phyloP scores from a whole-genome alignment of 2,888 invertebrate genomes.

The Eristalis intricaria region DNA sequence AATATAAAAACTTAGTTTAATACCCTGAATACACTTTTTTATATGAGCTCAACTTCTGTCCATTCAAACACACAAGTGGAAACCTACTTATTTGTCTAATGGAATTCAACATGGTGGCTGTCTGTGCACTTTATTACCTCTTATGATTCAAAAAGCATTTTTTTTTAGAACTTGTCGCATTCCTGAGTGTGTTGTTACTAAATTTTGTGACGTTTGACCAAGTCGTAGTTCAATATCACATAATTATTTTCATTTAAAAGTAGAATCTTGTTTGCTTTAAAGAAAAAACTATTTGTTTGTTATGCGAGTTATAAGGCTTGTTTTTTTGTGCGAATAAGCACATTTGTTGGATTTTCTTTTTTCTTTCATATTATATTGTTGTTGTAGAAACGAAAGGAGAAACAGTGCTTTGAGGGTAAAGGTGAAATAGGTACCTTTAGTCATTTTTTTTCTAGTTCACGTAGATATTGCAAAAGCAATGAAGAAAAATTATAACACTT shows the following conservation, averaged over 20 bases:
- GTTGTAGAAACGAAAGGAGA: constrained; percentile 4
- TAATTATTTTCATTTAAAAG: constrained; percentile 12
- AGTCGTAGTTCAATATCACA: constrained; percentile 24
- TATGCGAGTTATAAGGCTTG: background rate
- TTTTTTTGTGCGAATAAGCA: constrained; percentile 7
- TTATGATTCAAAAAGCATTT: constrained; percentile 38
- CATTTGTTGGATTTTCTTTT: background rate
- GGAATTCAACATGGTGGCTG: constrained; percentile 60
- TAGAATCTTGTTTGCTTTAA: background rate
- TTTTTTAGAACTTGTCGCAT: constrained; percentile 67
- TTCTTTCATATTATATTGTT: background rate
- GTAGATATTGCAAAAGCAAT: constrained; percentile 4
- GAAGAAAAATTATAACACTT: constrained; percentile 24
- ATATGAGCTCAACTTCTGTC: background rate
- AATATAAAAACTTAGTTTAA: no score
- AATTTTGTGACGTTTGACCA: constrained; percentile 57
- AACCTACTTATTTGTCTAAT: constrained; percentile 18
- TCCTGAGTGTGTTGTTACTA: constrained; percentile 59
- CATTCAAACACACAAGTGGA: background rate
- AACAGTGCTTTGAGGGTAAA: constrained; percentile 5
- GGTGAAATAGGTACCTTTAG: constrained; percentile 20
- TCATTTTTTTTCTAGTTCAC: background rate
- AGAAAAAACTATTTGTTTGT: constrained; percentile 11
- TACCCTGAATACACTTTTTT: background rate
- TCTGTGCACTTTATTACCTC: constrained; percentile 43